Evolutionary conservation across 2,888 invertebrate species (phyloP).

Genomic region (Criorhina ranunculi): DNA sequence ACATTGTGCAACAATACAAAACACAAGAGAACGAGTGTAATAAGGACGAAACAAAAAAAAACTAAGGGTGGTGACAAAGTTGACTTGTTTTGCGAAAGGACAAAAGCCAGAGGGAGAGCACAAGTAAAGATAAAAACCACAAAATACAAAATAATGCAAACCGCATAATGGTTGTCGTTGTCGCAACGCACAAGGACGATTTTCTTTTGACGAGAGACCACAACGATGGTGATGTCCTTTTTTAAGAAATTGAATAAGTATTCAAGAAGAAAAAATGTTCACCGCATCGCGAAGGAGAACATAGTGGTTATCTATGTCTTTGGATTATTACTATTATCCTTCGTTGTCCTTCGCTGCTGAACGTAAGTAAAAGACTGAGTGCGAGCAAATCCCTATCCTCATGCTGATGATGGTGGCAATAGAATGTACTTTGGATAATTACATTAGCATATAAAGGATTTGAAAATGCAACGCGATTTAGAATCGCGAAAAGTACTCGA

Average conservation of each 20-base stretch:
- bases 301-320: slow-evolving; percentile 68
- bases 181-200: slow-evolving; percentile 59
- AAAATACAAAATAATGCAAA: slow-evolving; percentile 71
- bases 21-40: background rate
- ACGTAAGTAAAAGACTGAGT: slow-evolving; percentile 19
- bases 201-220: slow-evolving; percentile 56
- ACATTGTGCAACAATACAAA: slow-evolving; percentile 46
- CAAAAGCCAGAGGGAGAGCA: background rate
- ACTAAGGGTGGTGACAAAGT: slow-evolving; percentile 20
- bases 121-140: slow-evolving; percentile 51
- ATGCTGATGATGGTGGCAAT: slow-evolving; percentile 61
- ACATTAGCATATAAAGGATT: slow-evolving; percentile 77
- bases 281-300: background rate
- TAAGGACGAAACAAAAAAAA: slow-evolving; percentile 25
- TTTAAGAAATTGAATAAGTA: slow-evolving; percentile 71
- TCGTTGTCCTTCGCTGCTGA: slow-evolving; percentile 62
- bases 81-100: slow-evolving; percentile 26
- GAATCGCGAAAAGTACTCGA: slow-evolving; percentile 72
- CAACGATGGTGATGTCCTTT: slow-evolving; percentile 65
- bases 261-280: slow-evolving; percentile 52
- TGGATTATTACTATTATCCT: slow-evolving; percentile 73
- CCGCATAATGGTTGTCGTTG: slow-evolving; percentile 68
- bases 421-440: slow-evolving; percentile 76
- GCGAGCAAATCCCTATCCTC: slow-evolving; percentile 28
- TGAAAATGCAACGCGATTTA: slow-evolving; percentile 74